phyloP scores from a whole-genome alignment of 2,113 vertebrate genomes.

The Porphyrio hochstetteri region DNA sequence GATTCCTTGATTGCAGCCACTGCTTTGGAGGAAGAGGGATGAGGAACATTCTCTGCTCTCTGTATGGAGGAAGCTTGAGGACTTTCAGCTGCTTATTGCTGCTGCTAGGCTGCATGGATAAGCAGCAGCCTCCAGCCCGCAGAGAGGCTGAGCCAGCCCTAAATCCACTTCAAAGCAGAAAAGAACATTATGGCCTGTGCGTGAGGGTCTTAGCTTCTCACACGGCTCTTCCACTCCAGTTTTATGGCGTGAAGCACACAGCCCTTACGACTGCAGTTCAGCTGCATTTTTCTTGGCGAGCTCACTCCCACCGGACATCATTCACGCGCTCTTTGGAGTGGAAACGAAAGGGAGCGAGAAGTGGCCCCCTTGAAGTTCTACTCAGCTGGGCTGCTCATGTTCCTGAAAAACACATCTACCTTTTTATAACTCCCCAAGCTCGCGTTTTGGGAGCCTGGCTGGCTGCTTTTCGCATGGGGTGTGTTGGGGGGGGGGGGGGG shows the following conservation, averaged over 20 bases:
- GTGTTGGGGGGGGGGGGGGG: not conserved
- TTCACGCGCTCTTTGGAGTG: conserved; percentile 23
- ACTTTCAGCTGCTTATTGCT: not conserved
- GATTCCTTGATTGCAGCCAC: not conserved
- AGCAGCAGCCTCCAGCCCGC: conserved; percentile 26
- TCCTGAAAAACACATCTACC: conserved; percentile 65
- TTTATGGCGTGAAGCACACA: conserved; percentile 41
- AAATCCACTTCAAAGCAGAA: conserved; percentile 57
- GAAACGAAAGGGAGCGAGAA: conserved; percentile 34
- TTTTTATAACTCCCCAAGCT: conserved; percentile 18
- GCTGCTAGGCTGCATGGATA: conserved; percentile 49
- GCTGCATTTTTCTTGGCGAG: conserved; percentile 61
- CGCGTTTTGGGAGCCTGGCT: not conserved
- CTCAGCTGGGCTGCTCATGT: conserved; percentile 39
- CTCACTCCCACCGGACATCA: conserved; percentile 24
- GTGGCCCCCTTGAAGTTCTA: conserved; percentile 62
- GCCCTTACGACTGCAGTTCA: conserved; percentile 22
- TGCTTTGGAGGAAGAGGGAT: not conserved
- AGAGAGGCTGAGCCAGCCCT: conserved; percentile 33
- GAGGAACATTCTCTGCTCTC: not conserved
- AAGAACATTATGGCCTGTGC: conserved; percentile 54
- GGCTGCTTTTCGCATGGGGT: not conserved
- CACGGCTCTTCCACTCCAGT: not conserved
- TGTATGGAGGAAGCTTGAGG: not conserved
- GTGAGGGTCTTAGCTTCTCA: conserved; percentile 69